Evolutionary conservation across 2,113 vertebrate genomes (phyloP).

Genomic region (Pampusana beccarii): DNA sequence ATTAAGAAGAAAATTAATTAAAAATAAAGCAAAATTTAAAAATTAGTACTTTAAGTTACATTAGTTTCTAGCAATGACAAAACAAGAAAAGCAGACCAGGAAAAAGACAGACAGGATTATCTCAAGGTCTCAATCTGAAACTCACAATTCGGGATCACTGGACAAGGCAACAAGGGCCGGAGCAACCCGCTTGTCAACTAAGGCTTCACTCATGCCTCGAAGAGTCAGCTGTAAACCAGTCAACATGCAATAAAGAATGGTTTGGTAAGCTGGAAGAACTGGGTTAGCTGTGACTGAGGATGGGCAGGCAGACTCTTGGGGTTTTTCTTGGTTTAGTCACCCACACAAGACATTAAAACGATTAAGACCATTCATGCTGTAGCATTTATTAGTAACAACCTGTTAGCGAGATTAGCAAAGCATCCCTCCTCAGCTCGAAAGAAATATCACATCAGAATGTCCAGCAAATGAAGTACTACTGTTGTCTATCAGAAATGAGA

Average conservation of each 20-base stretch:
- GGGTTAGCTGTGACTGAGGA: slow-evolving; percentile 81
- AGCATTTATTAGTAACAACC: slow-evolving; percentile 66
- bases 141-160: slow-evolving; percentile 99
- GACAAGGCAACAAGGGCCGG: slow-evolving; percentile 99
- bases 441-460: slow-evolving; percentile 75
- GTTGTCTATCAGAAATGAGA: neutral
- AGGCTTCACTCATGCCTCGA: slow-evolving; percentile 98
- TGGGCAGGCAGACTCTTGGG: slow-evolving; percentile 78
- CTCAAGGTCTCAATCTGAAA: slow-evolving; percentile 85
- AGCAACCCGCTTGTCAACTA: slow-evolving; percentile 99
- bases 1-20: neutral
- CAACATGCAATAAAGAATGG: slow-evolving; percentile 91
- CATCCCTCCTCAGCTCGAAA: slow-evolving; percentile 75
- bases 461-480: accelerated
- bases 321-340: slow-evolving; percentile 73
- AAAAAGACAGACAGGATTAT: slow-evolving; percentile 76
- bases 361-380: slow-evolving; percentile 73
- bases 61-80: slow-evolving; percentile 75
- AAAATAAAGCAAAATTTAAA: slow-evolving; percentile 36
- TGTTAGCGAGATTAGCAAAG: slow-evolving; percentile 78
- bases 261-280: slow-evolving; percentile 82
- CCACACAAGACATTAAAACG: slow-evolving; percentile 68
- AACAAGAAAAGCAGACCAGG: slow-evolving; percentile 69
- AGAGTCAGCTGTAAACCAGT: slow-evolving; percentile 98
- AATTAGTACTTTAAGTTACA: slow-evolving; percentile 65